A percentile compares a stretch with the other conserved stretches of the same genome.
phyloP scores from a whole-genome alignment of 2,113 vertebrate species.

The Panthera tigris region DNA sequence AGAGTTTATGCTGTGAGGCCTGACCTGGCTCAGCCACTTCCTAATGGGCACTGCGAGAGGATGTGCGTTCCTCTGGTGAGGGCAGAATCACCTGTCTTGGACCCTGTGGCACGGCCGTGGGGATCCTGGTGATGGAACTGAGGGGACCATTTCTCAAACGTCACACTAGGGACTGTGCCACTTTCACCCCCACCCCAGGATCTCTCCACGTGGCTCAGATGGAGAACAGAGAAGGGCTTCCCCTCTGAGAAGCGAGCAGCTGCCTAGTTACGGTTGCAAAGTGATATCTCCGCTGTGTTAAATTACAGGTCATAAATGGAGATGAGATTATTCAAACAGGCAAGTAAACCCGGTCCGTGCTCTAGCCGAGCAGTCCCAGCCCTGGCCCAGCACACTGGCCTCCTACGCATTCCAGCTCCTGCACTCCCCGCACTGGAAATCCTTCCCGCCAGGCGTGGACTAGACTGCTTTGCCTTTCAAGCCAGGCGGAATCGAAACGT shows the following conservation, averaged over 20 bases:
- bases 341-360: conserved; percentile 91
- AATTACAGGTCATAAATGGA: conserved; percentile 97
- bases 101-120: background rate
- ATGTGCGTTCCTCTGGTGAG: background rate
- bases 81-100: background rate
- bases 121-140: background rate
- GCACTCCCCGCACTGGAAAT: conserved; percentile 67
- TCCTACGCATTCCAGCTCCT: conserved; percentile 91
- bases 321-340: conserved; percentile 93
- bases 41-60: background rate
- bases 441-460: background rate
- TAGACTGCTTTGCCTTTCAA: background rate
- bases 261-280: conserved; percentile 80
- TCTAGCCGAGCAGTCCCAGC: conserved; percentile 87
- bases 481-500: conserved; percentile 7
- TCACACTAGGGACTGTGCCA: background rate
- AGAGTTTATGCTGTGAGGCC: background rate
- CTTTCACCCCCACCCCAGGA: background rate
- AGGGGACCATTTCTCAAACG: background rate
- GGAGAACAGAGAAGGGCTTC: conserved; percentile 57
- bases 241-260: conserved; percentile 71
- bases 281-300: conserved; percentile 92
- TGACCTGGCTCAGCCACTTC: background rate
- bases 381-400: conserved; percentile 83
- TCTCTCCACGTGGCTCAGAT: background rate